Evolutionary conservation across 1,140 invertebrate species (phyloP).

Genomic region (Schlechtendalia chinensis): DNA sequence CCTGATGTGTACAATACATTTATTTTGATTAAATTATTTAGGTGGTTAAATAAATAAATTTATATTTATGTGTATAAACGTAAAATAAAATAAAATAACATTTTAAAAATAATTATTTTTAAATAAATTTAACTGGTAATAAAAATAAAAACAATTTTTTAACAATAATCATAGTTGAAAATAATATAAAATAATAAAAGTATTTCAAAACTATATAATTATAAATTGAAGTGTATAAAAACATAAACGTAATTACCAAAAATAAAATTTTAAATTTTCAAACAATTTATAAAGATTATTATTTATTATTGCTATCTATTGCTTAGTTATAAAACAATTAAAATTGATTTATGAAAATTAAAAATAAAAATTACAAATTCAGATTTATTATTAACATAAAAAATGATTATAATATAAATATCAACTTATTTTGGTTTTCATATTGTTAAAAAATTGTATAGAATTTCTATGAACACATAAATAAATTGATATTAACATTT

Average conservation of each 20-base stretch:
- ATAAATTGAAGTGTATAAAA: too few relatives aligned
- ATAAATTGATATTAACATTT: not conserved
- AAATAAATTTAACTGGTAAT: too few relatives aligned
- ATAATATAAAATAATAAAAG: not conserved
- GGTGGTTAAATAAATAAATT: not conserved
- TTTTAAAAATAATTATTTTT: not conserved
- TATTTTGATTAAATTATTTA: constrained; percentile 36
- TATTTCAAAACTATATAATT: constrained; percentile 10
- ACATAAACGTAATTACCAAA: not conserved
- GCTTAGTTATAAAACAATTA: not conserved
- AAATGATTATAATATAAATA: constrained; percentile 6
- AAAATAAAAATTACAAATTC: constrained; percentile 9
- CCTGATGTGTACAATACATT: not conserved
- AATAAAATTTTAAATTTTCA: not conserved
- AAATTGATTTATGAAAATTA: not conserved
- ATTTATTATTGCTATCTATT: not conserved
- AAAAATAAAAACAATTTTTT: not conserved
- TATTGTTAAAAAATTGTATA: not conserved
- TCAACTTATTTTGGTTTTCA: not conserved
- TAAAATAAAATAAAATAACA: not conserved
- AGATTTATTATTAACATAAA: constrained; percentile 14
- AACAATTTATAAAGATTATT: not conserved
- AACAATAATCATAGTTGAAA: not conserved
- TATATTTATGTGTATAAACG: not conserved
- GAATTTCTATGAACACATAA: not conserved